Conservation (phyloP, 2,797 vertebrate genomes). For the Trichosurus vulpecula region DNA sequence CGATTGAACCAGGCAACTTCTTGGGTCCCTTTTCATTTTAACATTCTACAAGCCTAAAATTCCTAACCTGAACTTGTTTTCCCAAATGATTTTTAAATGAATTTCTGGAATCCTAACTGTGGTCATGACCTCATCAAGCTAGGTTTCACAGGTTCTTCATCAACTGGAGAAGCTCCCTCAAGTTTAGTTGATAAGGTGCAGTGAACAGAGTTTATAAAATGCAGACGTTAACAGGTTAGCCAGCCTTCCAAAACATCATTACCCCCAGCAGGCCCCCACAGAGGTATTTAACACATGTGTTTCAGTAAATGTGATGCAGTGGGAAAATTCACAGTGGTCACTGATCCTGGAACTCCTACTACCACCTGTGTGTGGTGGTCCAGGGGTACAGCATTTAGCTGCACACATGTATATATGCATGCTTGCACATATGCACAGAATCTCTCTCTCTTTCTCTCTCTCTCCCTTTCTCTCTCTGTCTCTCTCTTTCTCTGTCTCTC, state of each 20-base stretch:
- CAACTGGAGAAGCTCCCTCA: not conserved
- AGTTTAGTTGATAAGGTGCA: constrained; percentile 32
- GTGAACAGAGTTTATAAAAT: constrained; percentile 35
- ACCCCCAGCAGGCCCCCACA: not conserved
- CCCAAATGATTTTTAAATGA: constrained; percentile 41
- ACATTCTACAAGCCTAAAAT: not conserved
- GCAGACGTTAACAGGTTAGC: not conserved
- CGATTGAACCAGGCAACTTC: not conserved
- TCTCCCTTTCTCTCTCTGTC: no score
- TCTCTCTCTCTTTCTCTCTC: no score
- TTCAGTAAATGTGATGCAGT: constrained; percentile 57
- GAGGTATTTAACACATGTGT: constrained; percentile 49
- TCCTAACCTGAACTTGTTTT: constrained; percentile 28
- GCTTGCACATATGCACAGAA: not conserved
- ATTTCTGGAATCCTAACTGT: constrained; percentile 22
- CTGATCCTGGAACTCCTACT: constrained; percentile 44
- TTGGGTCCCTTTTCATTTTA: not conserved
- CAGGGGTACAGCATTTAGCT: not conserved
- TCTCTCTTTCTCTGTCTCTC: no score
- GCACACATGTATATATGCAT: not conserved
- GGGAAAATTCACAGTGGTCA: constrained; percentile 9
- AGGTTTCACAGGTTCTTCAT: constrained; percentile 21
- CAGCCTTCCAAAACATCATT: constrained; percentile 40
- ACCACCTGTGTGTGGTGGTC: not conserved
- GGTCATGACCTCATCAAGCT: not conserved